These are phyloP conservation scores for Botia kubotai DNA, from an alignment of 2,797 vertebrate genomes.

Conservation along the genomic window DNA sequence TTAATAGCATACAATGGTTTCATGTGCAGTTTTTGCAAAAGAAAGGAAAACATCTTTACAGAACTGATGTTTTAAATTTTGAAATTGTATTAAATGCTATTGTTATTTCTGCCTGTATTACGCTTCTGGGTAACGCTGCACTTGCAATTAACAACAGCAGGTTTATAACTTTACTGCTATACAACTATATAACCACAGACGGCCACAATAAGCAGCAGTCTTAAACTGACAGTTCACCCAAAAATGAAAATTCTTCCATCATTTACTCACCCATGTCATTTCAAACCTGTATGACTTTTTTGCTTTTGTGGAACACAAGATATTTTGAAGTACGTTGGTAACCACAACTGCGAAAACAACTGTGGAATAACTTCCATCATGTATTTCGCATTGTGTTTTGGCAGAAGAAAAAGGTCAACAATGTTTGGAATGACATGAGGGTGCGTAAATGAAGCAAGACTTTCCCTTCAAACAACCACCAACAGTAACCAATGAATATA, in stretches of 20 bases:
- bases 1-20: background rate
- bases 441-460: no score
- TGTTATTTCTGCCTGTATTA: background rate
- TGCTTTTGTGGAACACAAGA: no score
- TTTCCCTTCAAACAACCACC: background rate
- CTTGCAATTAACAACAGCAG: background rate
- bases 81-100: background rate
- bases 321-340: no score
- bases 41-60: background rate
- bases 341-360: no score
- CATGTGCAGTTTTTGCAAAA: background rate
- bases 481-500: background rate
- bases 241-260: no score
- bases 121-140: background rate
- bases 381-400: no score
- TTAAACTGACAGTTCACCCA: no score
- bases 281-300: no score
- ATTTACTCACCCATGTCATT: no score
- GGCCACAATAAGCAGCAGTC: background rate
- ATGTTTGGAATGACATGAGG: no score
- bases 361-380: no score
- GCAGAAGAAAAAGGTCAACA: no score
- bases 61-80: background rate
- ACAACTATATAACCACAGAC: slow-evolving; percentile 21
- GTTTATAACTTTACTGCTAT: background rate